Evolutionary conservation across 2,797 vertebrate genomes (phyloP).

Genomic region (Phaenicophaeus curvirostris): DNA sequence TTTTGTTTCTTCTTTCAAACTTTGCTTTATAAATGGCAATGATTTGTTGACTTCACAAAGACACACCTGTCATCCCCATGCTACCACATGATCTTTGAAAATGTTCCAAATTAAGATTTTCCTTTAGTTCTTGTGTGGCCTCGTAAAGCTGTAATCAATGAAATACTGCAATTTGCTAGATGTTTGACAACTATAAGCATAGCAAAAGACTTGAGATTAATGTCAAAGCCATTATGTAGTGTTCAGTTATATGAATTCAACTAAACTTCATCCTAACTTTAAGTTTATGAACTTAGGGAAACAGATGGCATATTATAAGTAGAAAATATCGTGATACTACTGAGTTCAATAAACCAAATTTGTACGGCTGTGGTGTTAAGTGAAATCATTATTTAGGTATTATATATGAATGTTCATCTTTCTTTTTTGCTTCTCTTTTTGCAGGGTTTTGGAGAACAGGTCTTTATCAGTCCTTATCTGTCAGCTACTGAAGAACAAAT

Average conservation of each 20-base stretch:
- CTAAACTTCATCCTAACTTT: background rate
- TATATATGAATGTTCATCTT: background rate
- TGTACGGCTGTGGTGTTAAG: background rate
- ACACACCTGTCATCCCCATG: background rate
- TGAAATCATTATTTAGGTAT: background rate
- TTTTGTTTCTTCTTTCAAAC: background rate
- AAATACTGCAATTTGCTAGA: background rate
- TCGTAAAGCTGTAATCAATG: background rate
- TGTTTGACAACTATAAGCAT: background rate
- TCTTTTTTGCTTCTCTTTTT: background rate
- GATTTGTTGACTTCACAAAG: background rate
- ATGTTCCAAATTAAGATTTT: background rate
- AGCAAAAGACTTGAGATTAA: background rate
- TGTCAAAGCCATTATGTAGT: background rate
- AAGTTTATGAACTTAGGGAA: background rate
- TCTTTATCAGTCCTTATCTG: conserved; percentile 20
- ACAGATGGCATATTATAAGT: background rate
- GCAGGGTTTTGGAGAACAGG: conserved; percentile 13
- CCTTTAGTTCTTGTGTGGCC: background rate
- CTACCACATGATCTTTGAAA: background rate
- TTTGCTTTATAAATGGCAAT: background rate
- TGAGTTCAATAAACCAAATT: background rate
- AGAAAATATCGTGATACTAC: background rate
- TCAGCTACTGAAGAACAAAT: conserved; percentile 51
- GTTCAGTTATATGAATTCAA: background rate